These are phyloP conservation scores for Pygoscelis antarcticus DNA, from an alignment of 2,113 vertebrate genomes.

Conservation along the genomic window DNA sequence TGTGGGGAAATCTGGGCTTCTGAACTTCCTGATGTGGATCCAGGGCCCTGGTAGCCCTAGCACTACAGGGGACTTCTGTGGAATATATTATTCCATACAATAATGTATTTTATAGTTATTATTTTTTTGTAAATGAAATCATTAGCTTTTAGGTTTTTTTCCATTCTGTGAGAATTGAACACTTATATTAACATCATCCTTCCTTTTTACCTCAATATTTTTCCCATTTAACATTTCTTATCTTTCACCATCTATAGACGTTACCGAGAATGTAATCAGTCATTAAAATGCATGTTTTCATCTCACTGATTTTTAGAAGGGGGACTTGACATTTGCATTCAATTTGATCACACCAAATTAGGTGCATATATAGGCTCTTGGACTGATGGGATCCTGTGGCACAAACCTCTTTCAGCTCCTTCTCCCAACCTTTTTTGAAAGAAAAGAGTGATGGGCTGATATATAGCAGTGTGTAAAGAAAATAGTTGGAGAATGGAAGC, in stretches of 20 bases:
- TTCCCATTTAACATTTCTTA: background rate
- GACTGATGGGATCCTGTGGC: background rate
- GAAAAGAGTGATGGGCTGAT: background rate
- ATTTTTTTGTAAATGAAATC: background rate
- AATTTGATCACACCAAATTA: background rate
- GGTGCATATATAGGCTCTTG: background rate
- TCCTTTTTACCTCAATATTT: background rate
- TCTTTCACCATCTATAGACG: background rate
- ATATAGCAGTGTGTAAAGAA: background rate
- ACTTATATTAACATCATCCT: background rate
- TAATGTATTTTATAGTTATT: background rate
- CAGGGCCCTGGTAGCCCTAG: background rate
- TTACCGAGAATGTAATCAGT: background rate
- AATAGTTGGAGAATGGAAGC: slow-evolving; percentile 21
- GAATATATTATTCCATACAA: background rate
- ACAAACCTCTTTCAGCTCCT: background rate
- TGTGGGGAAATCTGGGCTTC: background rate
- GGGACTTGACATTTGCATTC: background rate
- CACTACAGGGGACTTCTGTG: background rate
- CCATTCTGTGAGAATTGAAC: background rate
- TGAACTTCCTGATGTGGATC: background rate
- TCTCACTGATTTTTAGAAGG: background rate
- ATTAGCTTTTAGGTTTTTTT: background rate
- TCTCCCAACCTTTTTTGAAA: background rate
- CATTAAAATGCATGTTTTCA: background rate